Conservation (phyloP, 2,113 vertebrate genomes). For the Oenanthe melanoleuca region DNA sequence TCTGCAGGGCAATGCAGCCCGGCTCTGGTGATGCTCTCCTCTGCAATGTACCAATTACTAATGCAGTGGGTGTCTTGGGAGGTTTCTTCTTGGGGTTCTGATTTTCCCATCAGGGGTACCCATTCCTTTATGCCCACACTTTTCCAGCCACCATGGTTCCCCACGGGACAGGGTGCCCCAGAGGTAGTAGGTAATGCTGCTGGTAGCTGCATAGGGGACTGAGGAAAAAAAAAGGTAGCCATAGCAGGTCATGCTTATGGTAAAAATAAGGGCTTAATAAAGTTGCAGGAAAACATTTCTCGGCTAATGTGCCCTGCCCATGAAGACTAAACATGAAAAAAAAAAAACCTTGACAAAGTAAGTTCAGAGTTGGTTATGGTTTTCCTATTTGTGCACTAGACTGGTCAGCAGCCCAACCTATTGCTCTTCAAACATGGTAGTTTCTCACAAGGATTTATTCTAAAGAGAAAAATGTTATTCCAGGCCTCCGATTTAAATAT, state of each 20-base stretch:
- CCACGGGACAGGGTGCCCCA: not conserved
- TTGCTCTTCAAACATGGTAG: not conserved
- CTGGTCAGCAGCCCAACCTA: not conserved
- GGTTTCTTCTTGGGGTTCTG: not conserved
- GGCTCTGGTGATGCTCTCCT: not conserved
- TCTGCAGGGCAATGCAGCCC: accelerated
- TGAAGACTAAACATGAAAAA: not conserved
- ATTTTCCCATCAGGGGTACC: not conserved
- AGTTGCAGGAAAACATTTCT: not conserved
- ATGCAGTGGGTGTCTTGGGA: not conserved
- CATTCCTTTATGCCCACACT: not conserved
- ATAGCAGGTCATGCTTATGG: not conserved
- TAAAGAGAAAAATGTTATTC: not conserved
- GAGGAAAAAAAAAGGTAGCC: not conserved
- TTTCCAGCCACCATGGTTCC: not conserved
- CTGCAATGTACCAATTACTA: not conserved
- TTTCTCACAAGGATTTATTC: not conserved
- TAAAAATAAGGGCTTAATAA: not conserved
- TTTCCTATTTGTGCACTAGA: not conserved
- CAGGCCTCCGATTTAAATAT: not conserved
- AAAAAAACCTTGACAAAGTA: not conserved
- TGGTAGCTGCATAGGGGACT: not conserved
- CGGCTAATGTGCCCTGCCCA: not conserved
- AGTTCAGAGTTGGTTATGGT: not conserved
- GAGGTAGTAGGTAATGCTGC: not conserved